A percentile compares a stretch with the other conserved stretches of the same genome.
phyloP scores from a whole-genome alignment of 2,113 vertebrate genomes.

The Lepisosteus osseus region DNA sequence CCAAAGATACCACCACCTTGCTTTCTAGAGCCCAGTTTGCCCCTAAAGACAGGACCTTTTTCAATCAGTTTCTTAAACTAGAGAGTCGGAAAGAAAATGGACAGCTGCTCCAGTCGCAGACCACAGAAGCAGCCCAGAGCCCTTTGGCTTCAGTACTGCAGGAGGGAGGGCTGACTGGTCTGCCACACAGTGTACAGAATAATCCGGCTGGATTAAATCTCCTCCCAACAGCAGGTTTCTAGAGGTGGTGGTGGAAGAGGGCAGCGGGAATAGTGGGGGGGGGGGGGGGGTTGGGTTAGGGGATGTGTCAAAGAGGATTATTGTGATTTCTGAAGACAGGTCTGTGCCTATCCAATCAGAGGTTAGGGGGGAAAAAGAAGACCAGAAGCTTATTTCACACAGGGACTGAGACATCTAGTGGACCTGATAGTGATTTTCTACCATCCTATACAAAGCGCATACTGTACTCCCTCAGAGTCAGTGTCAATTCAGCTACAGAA shows the following conservation, averaged over 20 bases:
- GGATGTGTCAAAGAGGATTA: conserved; percentile 75
- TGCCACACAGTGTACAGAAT: conserved; percentile 59
- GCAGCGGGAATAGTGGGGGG: conserved; percentile 23
- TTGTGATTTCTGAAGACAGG: conserved; percentile 72
- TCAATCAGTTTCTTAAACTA: too few species aligned
- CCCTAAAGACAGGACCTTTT: too few species aligned
- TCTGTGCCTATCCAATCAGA: conserved; percentile 49
- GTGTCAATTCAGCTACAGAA: not conserved
- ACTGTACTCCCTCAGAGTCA: not conserved
- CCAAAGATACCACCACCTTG: too few species aligned
- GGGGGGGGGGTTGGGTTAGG: conserved; percentile 49
- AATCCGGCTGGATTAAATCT: conserved; percentile 68
- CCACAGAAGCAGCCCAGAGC: conserved; percentile 12
- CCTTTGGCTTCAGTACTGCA: conserved; percentile 24
- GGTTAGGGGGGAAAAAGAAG: conserved; percentile 31
- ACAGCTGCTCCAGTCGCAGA: not conserved
- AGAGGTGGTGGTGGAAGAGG: conserved; percentile 24
- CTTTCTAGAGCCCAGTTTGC: too few species aligned
- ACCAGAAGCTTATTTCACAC: conserved; percentile 23
- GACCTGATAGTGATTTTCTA: conserved; percentile 6
- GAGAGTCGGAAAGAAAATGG: not conserved
- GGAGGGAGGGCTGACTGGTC: conserved; percentile 32
- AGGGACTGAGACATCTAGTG: conserved; percentile 53
- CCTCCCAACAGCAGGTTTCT: conserved; percentile 38
- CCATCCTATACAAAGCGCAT: conserved; percentile 20